A percentile compares a stretch with the other conserved stretches of the same genome.
phyloP scores from a whole-genome alignment of 2,888 invertebrate genomes.

The Morpho helenor region DNA sequence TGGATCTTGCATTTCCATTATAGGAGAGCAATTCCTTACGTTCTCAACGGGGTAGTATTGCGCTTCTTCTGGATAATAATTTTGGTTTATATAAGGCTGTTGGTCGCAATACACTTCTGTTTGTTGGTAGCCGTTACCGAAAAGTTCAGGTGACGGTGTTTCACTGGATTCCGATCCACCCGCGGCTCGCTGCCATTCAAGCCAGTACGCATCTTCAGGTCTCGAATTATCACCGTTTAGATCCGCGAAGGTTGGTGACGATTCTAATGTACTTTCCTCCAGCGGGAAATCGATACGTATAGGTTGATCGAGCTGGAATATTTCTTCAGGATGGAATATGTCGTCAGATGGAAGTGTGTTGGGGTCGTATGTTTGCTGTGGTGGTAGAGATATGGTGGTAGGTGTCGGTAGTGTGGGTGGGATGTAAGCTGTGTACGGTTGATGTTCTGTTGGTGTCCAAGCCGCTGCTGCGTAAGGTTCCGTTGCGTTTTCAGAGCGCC shows the following conservation, averaged over 20 bases:
- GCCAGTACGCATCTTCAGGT: constrained; percentile 79
- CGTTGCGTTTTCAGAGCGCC: constrained; percentile 54
- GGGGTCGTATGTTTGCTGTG: constrained; percentile 78
- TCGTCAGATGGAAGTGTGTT: constrained; percentile 81
- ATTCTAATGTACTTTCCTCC: constrained; percentile 74
- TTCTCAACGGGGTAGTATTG: constrained; percentile 62
- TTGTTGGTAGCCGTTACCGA: constrained; percentile 60
- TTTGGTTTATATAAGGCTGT: constrained; percentile 53
- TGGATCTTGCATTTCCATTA: constrained; percentile 56
- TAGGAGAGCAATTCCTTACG: constrained; percentile 51
- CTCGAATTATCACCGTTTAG: constrained; percentile 85
- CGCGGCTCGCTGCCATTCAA: constrained; percentile 75
- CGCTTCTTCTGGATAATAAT: constrained; percentile 65
- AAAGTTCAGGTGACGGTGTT: constrained; percentile 77
- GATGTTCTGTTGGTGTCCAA: constrained; percentile 56
- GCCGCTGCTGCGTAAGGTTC: constrained; percentile 55
- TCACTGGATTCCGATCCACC: constrained; percentile 74
- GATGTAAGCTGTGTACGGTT: constrained; percentile 53
- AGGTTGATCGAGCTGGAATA: constrained; percentile 87
- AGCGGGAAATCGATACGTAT: constrained; percentile 81
- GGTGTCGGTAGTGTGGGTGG: constrained; percentile 45
- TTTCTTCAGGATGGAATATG: constrained; percentile 87
- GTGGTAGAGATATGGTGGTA: constrained; percentile 57
- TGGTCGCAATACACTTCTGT: constrained; percentile 64
- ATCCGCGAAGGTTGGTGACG: constrained; percentile 85